Evolutionary conservation across 1,140 invertebrate species (phyloP), one percentile per base, ranked within the genome.

Genomic region (Diorhabda sublineata): DNA sequence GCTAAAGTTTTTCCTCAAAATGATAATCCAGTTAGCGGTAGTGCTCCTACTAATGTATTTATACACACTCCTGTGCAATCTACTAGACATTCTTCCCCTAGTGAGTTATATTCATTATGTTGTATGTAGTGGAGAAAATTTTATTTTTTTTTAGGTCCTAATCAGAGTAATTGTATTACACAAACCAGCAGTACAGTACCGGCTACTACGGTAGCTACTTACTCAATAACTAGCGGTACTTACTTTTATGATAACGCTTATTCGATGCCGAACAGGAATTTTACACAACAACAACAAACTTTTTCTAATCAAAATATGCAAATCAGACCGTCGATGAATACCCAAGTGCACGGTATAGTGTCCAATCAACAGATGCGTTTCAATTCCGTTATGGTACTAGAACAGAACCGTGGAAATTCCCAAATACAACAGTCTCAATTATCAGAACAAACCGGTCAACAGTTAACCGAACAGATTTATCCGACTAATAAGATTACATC

Each of bases 311-410:
- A 75, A 43, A 61, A 70, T 26, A 68, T 74, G n/a, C 75, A 75
- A 66, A 68, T 74, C 42, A 67, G 72, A 57, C 61, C 74, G 8
- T 58, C 58, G 44, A 60, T 73, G 52, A 68, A 67, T 61, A 73
- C 72, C 43, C 78, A 78, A 73, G 72, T 79, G 4, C 78, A 79
- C 59, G 71, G 77, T 76, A 75, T 77, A 52, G 70, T 75, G 5
- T 66, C 71, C 43, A 76, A 72, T 69, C 76, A 76, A 65, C 71
- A 69, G 11, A 78, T 79, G 75, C 71, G 77, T 6, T 80, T 78
- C 58, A 78, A 76, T 74, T 77, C 78, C 4, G 73, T 81, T 8
- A 76, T 80, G 75, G 75, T 80, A 11, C 74, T 77, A 0, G 77
- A 78, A 52, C 77, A 72, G 44, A 75, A 69, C 60, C 72, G 75